Conservation (phyloP, 2,888 invertebrate species). For the Empis livida region DNA sequence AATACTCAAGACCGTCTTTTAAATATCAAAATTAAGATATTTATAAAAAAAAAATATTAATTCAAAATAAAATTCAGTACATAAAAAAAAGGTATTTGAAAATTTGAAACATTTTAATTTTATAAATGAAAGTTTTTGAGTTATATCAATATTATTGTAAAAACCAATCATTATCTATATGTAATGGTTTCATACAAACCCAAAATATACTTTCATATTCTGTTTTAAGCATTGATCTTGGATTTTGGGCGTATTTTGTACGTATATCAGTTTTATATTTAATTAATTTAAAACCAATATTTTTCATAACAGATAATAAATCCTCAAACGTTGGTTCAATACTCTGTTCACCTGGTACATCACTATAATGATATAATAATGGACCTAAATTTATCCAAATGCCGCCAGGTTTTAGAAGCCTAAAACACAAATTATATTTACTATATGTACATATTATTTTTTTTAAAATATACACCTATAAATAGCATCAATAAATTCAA, state of each 20-base stretch:
- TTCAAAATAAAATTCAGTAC: no score
- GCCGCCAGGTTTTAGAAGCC: conserved; percentile 78
- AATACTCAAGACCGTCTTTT: no score
- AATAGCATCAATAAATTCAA: conserved; percentile 88
- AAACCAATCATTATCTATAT: not conserved
- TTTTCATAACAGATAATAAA: conserved; percentile 60
- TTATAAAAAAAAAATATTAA: no score
- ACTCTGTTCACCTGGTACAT: conserved; percentile 73
- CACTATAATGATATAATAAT: conserved; percentile 81
- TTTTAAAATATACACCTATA: conserved; percentile 38
- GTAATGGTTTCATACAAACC: conserved; percentile 68
- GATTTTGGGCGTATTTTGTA: conserved; percentile 86
- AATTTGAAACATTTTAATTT: no score
- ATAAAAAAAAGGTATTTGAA: no score
- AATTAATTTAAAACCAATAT: conserved; percentile 70
- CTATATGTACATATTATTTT: no score
- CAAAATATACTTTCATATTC: conserved; percentile 88
- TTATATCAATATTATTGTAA: no score
- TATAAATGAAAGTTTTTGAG: no score
- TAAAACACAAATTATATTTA: conserved; percentile 14
- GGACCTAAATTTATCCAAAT: conserved; percentile 87
- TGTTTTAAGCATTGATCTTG: conserved; percentile 82
- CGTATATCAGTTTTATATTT: conserved; percentile 58
- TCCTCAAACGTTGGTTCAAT: conserved; percentile 89
- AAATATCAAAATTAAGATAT: no score